Evolutionary conservation across 1,140 invertebrate genomes (phyloP), one percentile per base, ranked within the genome.

Genomic region (Campodea augens): DNA sequence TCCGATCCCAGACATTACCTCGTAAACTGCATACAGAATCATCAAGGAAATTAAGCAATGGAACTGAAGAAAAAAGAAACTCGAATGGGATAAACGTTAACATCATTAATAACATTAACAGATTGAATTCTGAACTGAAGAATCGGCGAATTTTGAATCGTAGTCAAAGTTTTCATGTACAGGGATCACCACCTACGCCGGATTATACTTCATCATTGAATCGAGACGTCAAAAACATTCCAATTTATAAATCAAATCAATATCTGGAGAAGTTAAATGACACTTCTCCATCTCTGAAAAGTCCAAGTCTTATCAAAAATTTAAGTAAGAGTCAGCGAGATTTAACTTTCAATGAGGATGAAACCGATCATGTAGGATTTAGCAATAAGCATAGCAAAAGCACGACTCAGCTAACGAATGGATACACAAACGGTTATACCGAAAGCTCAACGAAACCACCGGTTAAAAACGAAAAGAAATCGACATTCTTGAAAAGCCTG

Each of bases 101-200:
- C 1, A 76, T 77, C 45, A 71, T 77, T 47, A 80, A 80, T 58
- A 71, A 69, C 5, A 65, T 74, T 2, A 83, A 58, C 78, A n/a
- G n/a, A n/a, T n/a, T n/a, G n/a, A n/a, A n/a, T n/a, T n/a, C n/a
- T n/a, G n/a, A n/a, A n/a, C n/a, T n/a, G n/a, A n/a, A n/a, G n/a
- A n/a, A n/a, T n/a, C 77, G 2, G 75, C 78, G 24, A 61, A 66
- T 66, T 25, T 60, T 87, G 10, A 73, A 77, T 18, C 65, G 82
- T 42, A 86, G 82, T 62, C 81, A 86, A 60, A 86, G 81, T 60
- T 84, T 88, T 61, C 84, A 81, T 63, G 77, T 83, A 38, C 77
- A 81, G 51, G 74, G 27, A 32, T 32, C 27, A 15, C 7, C 27
- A 49, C 15, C 53, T 50, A 22, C n/a, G n/a, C n/a, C n/a, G n/a